Percentiles rank a stretch among this genome's conserved stretches.
phyloP scores from a whole-genome alignment of 2,113 vertebrate species.

The Sakesphorus luctuosus region DNA sequence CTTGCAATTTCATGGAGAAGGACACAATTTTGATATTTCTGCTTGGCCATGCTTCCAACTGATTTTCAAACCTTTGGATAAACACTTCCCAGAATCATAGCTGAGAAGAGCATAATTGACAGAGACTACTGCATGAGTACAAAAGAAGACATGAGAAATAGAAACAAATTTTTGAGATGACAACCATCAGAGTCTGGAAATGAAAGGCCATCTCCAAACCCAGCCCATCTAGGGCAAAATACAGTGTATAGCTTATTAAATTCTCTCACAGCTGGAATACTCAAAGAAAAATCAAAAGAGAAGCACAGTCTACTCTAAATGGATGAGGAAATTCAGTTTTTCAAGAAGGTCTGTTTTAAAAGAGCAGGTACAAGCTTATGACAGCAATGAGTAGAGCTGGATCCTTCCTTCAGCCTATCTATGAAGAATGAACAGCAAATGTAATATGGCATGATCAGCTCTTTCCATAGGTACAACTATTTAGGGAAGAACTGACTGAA shows the following conservation, averaged over 20 bases:
- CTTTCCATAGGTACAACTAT: background rate
- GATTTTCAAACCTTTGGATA: background rate
- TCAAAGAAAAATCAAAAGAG: background rate
- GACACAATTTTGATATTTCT: background rate
- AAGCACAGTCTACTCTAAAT: background rate
- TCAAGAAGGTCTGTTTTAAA: background rate
- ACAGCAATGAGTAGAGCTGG: background rate
- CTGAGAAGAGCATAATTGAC: background rate
- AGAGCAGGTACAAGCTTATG: background rate
- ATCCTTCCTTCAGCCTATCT: background rate
- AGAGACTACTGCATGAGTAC: background rate
- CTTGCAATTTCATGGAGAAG: background rate
- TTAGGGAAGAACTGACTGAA: rapidly evolving
- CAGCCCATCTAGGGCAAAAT: background rate
- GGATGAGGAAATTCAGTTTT: background rate
- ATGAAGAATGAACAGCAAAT: background rate
- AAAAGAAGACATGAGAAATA: background rate
- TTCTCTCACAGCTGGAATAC: background rate
- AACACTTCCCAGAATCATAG: background rate
- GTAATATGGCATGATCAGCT: background rate
- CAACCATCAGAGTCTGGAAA: background rate
- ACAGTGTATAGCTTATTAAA: background rate
- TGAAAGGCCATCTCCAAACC: background rate
- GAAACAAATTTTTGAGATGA: background rate
- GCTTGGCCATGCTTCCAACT: background rate